A percentile compares a stretch with the other conserved stretches of the same genome.
Conservation (phyloP, 2,797 vertebrate genomes). For the Buceros bicornis region DNA sequence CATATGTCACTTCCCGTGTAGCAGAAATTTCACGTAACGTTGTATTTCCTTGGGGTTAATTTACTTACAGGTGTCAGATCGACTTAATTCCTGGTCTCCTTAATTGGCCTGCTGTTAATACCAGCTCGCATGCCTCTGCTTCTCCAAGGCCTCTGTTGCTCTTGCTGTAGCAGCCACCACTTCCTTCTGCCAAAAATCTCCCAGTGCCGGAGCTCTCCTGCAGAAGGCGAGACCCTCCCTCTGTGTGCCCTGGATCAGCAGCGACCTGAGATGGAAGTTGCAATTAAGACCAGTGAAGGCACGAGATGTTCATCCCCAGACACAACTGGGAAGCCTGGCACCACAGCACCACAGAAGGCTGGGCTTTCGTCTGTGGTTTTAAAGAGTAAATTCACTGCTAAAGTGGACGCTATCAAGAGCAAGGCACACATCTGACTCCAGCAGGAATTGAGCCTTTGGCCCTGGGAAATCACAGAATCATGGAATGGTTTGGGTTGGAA, state of each 20-base stretch:
- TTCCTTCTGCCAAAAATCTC: neutral
- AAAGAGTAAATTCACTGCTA: neutral
- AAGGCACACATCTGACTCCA: neutral
- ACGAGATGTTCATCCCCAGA: neutral
- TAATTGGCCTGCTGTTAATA: conserved; percentile 10
- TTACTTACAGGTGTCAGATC: neutral
- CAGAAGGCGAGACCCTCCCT: rapidly evolving
- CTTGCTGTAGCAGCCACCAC: neutral
- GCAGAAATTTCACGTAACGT: neutral
- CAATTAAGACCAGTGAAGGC: neutral
- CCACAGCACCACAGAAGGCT: rapidly evolving
- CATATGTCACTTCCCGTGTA: neutral
- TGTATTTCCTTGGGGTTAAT: neutral
- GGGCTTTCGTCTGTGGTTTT: rapidly evolving
- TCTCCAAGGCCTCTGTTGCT: neutral
- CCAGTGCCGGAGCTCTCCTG: neutral
- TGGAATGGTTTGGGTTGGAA: neutral
- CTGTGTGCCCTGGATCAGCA: rapidly evolving
- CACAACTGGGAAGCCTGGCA: rapidly evolving
- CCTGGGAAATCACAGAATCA: neutral
- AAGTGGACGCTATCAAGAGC: rapidly evolving
- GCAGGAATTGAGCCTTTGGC: neutral
- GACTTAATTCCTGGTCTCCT: neutral
- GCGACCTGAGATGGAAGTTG: rapidly evolving
- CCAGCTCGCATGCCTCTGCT: neutral